Percentiles rank a stretch among this genome's conserved stretches.
phyloP scores from a whole-genome alignment of 2,888 invertebrate species.

The Amiota minor region DNA sequence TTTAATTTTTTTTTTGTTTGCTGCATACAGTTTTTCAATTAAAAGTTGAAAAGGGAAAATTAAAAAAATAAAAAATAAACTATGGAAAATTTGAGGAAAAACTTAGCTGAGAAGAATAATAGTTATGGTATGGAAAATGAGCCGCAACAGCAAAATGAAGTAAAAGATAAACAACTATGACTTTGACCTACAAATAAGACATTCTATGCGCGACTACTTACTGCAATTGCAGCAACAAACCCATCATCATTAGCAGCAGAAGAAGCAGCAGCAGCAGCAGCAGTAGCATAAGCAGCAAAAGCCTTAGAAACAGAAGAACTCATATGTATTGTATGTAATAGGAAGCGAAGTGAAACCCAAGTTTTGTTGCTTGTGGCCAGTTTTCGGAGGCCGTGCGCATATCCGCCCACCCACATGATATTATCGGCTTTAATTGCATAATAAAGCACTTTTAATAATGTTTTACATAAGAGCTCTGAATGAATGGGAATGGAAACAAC shows the following conservation, averaged over 20 bases:
- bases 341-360: no score
- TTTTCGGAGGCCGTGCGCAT: background rate
- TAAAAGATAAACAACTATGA: constrained; percentile 6
- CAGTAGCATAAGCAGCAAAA: no score
- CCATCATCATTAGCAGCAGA: no score
- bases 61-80: background rate
- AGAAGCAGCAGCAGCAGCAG: no score
- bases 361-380: no score
- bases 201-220: background rate
- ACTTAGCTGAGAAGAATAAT: background rate
- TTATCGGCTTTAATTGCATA: constrained; percentile 60
- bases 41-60: background rate
- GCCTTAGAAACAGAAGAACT: no score
- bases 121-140: background rate
- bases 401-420: constrained; percentile 3
- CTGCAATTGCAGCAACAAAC: no score
- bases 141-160: constrained; percentile 4
- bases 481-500: background rate
- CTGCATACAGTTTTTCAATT: constrained; percentile 4
- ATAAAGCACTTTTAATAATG: constrained; percentile 66
- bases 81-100: background rate
- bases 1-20: background rate
- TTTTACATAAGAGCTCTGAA: constrained; percentile 40
- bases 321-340: no score
- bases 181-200: constrained; percentile 5